Conservation (phyloP, 2,888 invertebrate species). For the Agrilus mali region DNA sequence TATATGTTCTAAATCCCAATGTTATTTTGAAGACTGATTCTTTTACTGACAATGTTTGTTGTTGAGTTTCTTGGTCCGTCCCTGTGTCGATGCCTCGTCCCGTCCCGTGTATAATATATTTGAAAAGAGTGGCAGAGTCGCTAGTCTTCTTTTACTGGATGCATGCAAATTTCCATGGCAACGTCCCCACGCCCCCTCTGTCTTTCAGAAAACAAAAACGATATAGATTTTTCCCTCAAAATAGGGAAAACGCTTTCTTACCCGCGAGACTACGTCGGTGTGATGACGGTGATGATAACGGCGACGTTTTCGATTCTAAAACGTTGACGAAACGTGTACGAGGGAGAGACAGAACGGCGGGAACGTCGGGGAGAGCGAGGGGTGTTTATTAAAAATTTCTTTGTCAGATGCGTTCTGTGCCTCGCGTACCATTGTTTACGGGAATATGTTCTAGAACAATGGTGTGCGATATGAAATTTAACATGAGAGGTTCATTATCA, state of each 20-base stretch:
- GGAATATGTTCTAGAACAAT: no score
- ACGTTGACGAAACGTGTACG: not conserved
- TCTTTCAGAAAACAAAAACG: conserved; percentile 32
- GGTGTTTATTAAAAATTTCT: no score
- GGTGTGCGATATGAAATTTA: no score
- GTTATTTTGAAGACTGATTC: no score
- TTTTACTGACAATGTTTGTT: no score
- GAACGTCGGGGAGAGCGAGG: not conserved
- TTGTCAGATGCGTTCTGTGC: no score
- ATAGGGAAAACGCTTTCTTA: conserved; percentile 20
- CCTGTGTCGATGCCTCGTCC: no score
- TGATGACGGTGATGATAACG: not conserved
- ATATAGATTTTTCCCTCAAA: conserved; percentile 31
- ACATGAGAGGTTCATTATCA: no score
- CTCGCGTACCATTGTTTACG: no score
- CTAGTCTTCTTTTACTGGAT: conserved; percentile 30
- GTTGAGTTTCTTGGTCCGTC: no score
- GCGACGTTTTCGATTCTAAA: no score
- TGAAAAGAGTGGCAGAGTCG: conserved; percentile 11
- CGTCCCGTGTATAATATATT: not conserved
- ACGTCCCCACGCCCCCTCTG: conserved; percentile 27
- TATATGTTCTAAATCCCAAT: no score
- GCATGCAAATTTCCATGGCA: conserved; percentile 35
- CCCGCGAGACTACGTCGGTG: conserved; percentile 2
- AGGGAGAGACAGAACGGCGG: not conserved